Evolutionary conservation across 2,113 vertebrate species (phyloP).

Genomic region (Falcunculus frontatus): DNA sequence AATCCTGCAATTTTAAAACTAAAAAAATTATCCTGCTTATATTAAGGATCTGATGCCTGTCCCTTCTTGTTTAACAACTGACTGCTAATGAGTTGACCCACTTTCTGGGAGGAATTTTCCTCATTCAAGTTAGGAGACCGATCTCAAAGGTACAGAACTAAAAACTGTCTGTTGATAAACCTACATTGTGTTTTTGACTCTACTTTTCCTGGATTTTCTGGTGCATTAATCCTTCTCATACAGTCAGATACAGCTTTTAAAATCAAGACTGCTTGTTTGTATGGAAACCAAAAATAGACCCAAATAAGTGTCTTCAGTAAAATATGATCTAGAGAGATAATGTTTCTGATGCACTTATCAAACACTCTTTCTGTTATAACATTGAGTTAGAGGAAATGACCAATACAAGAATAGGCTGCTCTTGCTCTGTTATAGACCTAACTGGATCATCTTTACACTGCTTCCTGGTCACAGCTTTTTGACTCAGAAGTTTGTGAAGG

Average conservation of each 20-base stretch:
- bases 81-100: neutral
- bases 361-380: neutral
- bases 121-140: neutral
- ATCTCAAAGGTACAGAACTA: neutral
- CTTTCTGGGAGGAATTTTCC: neutral
- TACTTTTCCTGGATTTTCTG: neutral
- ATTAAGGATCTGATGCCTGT: neutral
- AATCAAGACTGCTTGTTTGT: neutral
- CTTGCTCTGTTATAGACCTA: neutral
- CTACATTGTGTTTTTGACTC: neutral
- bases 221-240: neutral
- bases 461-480: too few species aligned
- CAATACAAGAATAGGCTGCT: neutral
- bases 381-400: neutral
- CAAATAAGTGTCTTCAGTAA: neutral
- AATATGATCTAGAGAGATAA: neutral
- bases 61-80: neutral
- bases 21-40: neutral
- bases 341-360: neutral
- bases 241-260: neutral
- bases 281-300: neutral
- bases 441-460: neutral
- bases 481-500: neutral
- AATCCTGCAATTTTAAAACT: neutral
- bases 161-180: neutral